Evolutionary conservation across 2,888 invertebrate genomes (phyloP).

Genomic region (Thysanoteuthis rhombus): DNA sequence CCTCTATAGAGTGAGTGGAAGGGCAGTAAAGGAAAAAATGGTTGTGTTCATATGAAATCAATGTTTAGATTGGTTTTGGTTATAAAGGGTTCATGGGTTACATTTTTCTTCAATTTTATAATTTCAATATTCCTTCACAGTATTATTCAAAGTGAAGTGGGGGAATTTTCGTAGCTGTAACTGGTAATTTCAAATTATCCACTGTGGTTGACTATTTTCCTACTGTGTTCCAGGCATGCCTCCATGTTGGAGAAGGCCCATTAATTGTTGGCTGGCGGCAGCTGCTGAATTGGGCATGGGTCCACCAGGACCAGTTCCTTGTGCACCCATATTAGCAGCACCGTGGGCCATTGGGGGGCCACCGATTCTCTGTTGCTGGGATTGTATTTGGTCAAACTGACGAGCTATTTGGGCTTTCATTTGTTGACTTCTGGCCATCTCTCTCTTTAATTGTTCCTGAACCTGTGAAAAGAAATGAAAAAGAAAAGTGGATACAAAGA

Average conservation of each 20-base stretch:
- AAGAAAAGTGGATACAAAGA: not conserved
- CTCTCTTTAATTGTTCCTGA: slow-evolving; percentile 31
- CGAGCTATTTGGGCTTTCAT: slow-evolving; percentile 29
- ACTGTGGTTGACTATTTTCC: not conserved
- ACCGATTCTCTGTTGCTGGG: not conserved
- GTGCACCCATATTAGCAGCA: slow-evolving; percentile 13
- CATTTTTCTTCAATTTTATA: too few species aligned
- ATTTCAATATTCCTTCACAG: too few species aligned
- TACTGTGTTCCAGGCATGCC: slow-evolving; percentile 19
- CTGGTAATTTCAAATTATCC: not conserved
- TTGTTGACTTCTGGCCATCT: slow-evolving; percentile 29
- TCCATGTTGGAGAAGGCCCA: not conserved
- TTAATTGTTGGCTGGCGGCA: slow-evolving; percentile 17
- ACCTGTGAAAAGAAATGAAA: not conserved
- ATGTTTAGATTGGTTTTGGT: not conserved
- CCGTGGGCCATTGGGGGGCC: not conserved
- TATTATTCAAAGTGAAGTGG: not conserved
- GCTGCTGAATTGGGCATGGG: not conserved
- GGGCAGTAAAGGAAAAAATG: not conserved
- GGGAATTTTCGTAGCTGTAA: not conserved
- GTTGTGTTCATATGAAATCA: not conserved
- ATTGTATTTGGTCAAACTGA: slow-evolving; percentile 31
- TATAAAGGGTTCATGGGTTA: not conserved
- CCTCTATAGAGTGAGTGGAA: not conserved
- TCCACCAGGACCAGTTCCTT: not conserved